A percentile compares a stretch with the other conserved stretches of the same genome.
phyloP scores from a whole-genome alignment of 2,113 vertebrate species.

The Origma solitaria region DNA sequence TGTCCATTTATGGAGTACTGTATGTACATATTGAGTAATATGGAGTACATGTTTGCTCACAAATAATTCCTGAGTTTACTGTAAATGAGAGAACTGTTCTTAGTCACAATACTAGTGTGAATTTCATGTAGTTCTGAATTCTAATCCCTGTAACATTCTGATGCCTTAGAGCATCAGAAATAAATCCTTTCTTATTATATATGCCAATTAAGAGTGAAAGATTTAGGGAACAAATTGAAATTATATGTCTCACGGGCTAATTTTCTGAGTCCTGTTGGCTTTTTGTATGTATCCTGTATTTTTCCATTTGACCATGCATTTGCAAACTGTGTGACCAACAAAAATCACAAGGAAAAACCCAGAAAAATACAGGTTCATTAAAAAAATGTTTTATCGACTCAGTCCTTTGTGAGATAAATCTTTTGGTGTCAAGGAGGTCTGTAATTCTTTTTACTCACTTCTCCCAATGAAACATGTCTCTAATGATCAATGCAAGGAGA shows the following conservation, averaged over 20 bases:
- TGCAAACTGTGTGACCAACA: neutral
- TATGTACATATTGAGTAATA: neutral
- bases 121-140: neutral
- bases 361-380: neutral
- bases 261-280: neutral
- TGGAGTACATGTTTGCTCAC: neutral
- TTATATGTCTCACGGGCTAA: neutral
- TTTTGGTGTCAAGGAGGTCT: neutral
- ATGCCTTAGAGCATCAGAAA: neutral
- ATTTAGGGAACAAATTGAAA: neutral
- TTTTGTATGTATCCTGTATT: neutral
- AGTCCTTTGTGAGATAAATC: neutral
- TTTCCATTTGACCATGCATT: neutral
- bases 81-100: neutral
- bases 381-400: neutral
- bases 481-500: neutral
- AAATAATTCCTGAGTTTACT: neutral
- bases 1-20: neutral
- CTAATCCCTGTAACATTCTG: neutral
- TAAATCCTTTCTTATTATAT: neutral
- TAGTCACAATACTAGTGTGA: neutral
- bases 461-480: rapidly evolving
- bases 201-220: neutral
- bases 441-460: neutral
- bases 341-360: neutral